phyloP scores from a whole-genome alignment of 2,113 vertebrate genomes.

The Oophaga pumilio region DNA sequence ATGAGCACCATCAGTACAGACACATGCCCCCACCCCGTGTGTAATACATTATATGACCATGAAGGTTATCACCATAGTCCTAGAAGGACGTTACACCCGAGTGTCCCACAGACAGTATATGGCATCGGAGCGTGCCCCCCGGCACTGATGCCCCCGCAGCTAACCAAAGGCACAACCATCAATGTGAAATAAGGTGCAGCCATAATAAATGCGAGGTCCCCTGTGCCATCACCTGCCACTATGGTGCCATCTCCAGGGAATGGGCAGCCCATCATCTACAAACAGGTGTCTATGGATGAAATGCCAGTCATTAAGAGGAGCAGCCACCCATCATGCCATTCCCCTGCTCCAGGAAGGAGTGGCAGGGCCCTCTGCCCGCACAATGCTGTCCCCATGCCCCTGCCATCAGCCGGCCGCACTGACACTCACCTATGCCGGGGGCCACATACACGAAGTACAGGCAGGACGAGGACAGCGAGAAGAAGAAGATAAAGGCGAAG shows the following conservation, averaged over 20 bases:
- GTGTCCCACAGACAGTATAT: not conserved
- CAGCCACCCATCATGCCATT: not conserved
- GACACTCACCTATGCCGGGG: constrained; percentile 88
- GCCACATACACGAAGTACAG: constrained; percentile 97
- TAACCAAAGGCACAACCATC: not conserved
- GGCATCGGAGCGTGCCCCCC: not conserved
- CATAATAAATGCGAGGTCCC: too few relatives aligned
- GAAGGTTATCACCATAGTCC: not conserved
- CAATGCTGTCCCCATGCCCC: not conserved
- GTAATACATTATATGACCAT: not conserved
- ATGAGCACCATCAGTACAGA: too few relatives aligned
- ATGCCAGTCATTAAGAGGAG: not conserved
- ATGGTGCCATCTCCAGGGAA: not conserved
- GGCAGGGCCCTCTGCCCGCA: constrained; percentile 17
- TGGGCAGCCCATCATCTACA: too few relatives aligned
- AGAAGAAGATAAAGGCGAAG: constrained; percentile 92
- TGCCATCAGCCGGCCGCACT: not conserved
- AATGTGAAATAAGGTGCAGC: too few relatives aligned
- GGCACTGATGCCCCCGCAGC: not conserved
- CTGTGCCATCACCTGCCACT: too few relatives aligned
- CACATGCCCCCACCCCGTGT: too few relatives aligned
- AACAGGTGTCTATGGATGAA: not conserved
- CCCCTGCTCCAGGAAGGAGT: not conserved
- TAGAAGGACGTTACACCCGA: not conserved
- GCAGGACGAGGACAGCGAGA: constrained; percentile 92